These are phyloP conservation scores for Alcedo quadribrachys DNA, from an alignment of 2,797 vertebrate species.

Conservation along the genomic window DNA sequence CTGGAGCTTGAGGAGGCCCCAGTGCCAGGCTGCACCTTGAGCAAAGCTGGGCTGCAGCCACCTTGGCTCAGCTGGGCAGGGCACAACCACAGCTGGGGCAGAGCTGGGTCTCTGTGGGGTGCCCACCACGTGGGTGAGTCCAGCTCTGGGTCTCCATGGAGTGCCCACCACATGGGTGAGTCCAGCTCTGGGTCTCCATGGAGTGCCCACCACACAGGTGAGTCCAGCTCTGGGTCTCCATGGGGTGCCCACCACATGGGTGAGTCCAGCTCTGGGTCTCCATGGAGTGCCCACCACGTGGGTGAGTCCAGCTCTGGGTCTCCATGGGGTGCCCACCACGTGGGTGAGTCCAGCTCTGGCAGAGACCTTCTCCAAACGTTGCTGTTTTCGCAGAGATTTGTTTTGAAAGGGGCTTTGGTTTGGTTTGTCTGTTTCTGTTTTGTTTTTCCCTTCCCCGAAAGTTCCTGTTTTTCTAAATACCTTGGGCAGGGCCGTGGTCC, in stretches of 20 bases:
- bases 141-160: not conserved
- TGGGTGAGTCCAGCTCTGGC: not conserved
- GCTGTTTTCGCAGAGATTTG: not conserved
- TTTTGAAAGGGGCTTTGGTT: not conserved
- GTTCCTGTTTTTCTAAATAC: not conserved
- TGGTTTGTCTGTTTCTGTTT: not conserved
- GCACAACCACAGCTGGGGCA: not conserved
- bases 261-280: not conserved
- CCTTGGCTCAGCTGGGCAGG: not conserved
- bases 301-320: not conserved
- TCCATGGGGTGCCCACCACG: too few species aligned
- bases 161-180: not conserved
- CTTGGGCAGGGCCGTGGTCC: not conserved
- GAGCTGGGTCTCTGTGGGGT: not conserved
- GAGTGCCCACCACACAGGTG: not conserved
- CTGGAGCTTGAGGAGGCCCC: accelerated
- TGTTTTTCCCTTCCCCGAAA: not conserved
- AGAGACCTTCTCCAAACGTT: not conserved
- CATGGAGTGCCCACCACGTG: not conserved
- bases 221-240: not conserved
- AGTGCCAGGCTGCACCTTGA: accelerated
- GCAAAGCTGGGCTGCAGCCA: not conserved
- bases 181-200: not conserved
- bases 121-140: not conserved
- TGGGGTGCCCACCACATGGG: not conserved